Conservation (phyloP, 92 coral and sea anemone species). For the Siderastrea radians region DNA sequence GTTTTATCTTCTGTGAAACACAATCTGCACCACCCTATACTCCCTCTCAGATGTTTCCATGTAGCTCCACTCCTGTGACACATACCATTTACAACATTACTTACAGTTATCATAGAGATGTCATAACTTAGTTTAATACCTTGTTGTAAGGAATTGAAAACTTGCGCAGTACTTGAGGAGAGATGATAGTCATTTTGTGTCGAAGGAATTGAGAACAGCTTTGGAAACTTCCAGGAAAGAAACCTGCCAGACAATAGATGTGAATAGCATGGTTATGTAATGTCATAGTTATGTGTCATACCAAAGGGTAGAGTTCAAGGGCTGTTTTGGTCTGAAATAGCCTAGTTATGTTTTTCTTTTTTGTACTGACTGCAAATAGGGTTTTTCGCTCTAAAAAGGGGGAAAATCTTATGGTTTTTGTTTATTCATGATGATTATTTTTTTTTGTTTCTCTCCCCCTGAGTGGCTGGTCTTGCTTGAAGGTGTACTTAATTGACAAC, state of each 20-base stretch:
- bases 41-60: too few relatives aligned
- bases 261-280: neutral
- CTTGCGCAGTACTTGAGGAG: conserved; percentile 94
- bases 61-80: too few relatives aligned
- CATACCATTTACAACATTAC: neutral
- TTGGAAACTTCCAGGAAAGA: conserved; percentile 93
- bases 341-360: too few relatives aligned
- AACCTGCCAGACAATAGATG: conserved; percentile 64
- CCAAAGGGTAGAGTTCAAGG: neutral
- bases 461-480: too few relatives aligned
- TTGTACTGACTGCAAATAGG: too few relatives aligned
- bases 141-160: conserved; percentile 97
- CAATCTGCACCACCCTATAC: too few relatives aligned
- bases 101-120: conserved; percentile 8
- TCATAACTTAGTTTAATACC: conserved; percentile 50
- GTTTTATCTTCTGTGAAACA: too few relatives aligned
- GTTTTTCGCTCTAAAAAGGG: too few relatives aligned
- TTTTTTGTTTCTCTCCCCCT: too few relatives aligned
- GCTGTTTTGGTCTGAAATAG: neutral
- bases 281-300: neutral
- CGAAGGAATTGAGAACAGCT: conserved; percentile 91
- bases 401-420: too few relatives aligned
- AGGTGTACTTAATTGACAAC: too few relatives aligned
- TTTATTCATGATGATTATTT: too few relatives aligned
- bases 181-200: conserved; percentile 97